Evolutionary conservation across 2,113 vertebrate genomes (phyloP).

Genomic region (Bos taurus): DNA sequence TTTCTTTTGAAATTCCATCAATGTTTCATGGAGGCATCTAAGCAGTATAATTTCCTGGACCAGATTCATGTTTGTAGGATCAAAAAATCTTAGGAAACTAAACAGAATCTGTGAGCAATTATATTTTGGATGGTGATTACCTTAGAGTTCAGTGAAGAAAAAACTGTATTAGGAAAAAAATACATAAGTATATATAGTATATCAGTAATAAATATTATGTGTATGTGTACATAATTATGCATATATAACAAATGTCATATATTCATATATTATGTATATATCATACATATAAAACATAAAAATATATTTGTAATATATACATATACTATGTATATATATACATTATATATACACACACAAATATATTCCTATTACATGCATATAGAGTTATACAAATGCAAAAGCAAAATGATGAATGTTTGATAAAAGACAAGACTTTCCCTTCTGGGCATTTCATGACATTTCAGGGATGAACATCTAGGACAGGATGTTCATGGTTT

Average conservation of each 20-base stretch:
- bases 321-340: not conserved
- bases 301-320: not conserved
- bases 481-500: not conserved
- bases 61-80: slow-evolving; percentile 19
- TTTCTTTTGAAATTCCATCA: slow-evolving; percentile 1
- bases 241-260: not conserved
- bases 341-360: not conserved
- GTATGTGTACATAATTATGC: not conserved
- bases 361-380: not conserved
- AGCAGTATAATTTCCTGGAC: slow-evolving; percentile 19
- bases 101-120: slow-evolving; percentile 51
- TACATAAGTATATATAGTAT: not conserved
- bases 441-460: not conserved
- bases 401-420: not conserved
- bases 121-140: slow-evolving; percentile 38
- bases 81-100: slow-evolving; percentile 44
- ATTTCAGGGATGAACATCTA: not conserved
- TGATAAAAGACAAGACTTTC: not conserved
- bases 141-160: not conserved
- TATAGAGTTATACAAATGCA: not conserved
- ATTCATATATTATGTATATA: not conserved
- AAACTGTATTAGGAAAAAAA: not conserved
- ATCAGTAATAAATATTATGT: not conserved
- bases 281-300: not conserved
- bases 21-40: slow-evolving; percentile 18